Evolutionary conservation across 2,113 vertebrate genomes (phyloP).

Genomic region (Gallinago paraguaiae): DNA sequence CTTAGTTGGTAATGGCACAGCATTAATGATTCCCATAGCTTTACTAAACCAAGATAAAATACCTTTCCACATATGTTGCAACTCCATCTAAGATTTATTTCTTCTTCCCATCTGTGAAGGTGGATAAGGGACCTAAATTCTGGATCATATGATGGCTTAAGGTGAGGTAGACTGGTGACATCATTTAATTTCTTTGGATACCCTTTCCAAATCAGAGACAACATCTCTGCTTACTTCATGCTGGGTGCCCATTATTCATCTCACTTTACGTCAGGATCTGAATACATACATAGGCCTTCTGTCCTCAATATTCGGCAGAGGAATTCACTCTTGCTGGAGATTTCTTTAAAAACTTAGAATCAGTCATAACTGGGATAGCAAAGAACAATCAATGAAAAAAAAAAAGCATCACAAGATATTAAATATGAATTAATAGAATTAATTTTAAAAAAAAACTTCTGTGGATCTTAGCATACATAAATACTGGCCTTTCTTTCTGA

Average conservation of each 20-base stretch:
- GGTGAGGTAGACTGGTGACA: background rate
- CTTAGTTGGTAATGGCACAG: background rate
- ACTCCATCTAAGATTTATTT: conserved; percentile 35
- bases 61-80: conserved; percentile 32
- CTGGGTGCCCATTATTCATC: background rate
- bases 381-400: background rate
- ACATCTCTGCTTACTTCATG: background rate
- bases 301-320: background rate
- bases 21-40: conserved; percentile 22
- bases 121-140: background rate
- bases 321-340: background rate
- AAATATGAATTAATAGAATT: background rate
- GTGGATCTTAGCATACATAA: background rate
- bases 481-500: background rate
- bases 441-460: background rate
- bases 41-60: conserved; percentile 56
- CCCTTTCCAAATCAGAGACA: conserved; percentile 14
- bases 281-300: background rate
- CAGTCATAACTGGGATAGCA: background rate
- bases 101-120: conserved; percentile 42
- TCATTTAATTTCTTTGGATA: background rate
- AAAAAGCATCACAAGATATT: background rate
- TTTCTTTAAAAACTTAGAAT: background rate
- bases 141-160: background rate
- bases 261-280: background rate